Evolutionary conservation across 2,113 vertebrate species (phyloP).

Genomic region (Columba janthina): DNA sequence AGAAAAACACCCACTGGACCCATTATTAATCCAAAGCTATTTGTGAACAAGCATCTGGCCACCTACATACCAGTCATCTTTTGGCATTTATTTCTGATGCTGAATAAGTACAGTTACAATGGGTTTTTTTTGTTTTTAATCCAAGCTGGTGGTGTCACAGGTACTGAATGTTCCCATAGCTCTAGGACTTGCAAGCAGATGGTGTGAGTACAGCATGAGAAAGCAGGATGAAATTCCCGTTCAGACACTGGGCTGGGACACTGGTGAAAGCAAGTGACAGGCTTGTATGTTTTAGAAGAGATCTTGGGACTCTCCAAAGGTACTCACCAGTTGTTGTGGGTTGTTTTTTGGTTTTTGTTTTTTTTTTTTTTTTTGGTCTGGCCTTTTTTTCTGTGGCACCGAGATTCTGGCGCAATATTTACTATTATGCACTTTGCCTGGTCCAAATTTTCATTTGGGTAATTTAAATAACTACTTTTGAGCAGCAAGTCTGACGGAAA

Average conservation of each 20-base stretch:
- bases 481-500: neutral
- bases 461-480: neutral
- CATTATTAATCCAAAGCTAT: neutral
- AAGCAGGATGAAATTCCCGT: neutral
- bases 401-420: neutral
- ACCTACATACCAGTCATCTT: neutral
- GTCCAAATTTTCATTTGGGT: neutral
- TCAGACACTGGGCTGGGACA: neutral
- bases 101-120: neutral
- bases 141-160: neutral
- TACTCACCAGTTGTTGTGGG: neutral
- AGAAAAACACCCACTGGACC: neutral
- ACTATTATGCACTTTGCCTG: neutral
- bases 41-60: neutral
- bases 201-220: neutral
- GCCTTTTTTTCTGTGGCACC: neutral
- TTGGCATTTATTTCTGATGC: neutral
- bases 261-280: neutral
- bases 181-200: slow-evolving; percentile 2
- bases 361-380: neutral
- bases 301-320: neutral
- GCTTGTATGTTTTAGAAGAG: neutral
- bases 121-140: too few relatives aligned
- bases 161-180: neutral
- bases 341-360: too few relatives aligned